Evolutionary conservation across 1,140 invertebrate species (phyloP).

Genomic region (Saccostrea glomerata): DNA sequence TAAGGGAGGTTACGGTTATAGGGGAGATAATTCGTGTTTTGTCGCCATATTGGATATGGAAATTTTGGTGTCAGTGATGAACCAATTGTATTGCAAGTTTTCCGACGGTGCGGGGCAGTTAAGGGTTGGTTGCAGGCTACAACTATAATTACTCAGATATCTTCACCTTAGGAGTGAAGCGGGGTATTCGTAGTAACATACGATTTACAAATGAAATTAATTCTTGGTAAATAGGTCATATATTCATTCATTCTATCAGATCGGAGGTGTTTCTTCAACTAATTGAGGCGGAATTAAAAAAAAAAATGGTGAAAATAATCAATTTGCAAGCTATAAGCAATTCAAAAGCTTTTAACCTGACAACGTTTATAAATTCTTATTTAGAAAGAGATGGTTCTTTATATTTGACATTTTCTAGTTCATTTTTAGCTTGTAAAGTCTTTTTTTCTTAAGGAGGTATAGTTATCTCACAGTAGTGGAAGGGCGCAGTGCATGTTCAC

Average conservation of each 20-base stretch:
- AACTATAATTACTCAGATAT: constrained; percentile 57
- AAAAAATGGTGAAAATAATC: background rate
- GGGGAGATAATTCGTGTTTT: constrained; percentile 54
- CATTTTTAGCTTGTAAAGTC: constrained; percentile 18
- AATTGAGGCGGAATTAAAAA: background rate
- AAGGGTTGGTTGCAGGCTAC: constrained; percentile 57
- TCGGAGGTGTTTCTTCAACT: constrained; percentile 22
- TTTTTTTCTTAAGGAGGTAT: background rate
- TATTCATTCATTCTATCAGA: constrained; percentile 39
- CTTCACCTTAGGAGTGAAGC: constrained; percentile 58
- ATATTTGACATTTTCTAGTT: background rate
- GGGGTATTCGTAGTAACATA: constrained; percentile 48
- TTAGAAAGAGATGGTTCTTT: constrained; percentile 28
- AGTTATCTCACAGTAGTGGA: constrained; percentile 31
- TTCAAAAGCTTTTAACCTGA: background rate
- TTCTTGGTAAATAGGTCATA: constrained; percentile 46
- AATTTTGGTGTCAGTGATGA: constrained; percentile 66
- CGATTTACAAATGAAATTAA: constrained; percentile 40
- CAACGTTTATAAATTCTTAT: background rate
- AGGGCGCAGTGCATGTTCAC: constrained; percentile 36
- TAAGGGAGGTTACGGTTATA: constrained; percentile 49
- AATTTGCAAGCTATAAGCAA: background rate
- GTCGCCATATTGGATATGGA: constrained; percentile 66
- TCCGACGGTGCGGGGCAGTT: constrained; percentile 64
- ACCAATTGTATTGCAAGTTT: constrained; percentile 66